A percentile compares a stretch with the other conserved stretches of the same genome.
These are phyloP conservation scores for Tridacna crocea DNA, from an alignment of 2,888 invertebrate genomes.

Conservation along the genomic window DNA sequence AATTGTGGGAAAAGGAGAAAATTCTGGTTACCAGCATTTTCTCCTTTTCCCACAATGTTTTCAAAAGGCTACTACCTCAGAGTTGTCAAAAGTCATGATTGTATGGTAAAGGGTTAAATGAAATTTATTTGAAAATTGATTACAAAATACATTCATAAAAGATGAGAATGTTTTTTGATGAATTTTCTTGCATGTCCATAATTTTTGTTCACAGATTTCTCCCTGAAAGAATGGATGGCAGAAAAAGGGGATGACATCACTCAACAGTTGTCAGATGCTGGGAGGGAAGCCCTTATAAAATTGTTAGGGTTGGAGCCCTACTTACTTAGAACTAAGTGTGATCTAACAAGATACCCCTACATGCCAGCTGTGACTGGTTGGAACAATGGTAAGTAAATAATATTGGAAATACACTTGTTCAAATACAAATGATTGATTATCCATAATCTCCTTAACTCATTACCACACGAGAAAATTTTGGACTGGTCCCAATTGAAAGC, in stretches of 20 bases:
- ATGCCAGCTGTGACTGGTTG: slow-evolving; percentile 61
- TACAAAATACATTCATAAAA: too few relatives aligned
- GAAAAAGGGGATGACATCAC: slow-evolving; percentile 48
- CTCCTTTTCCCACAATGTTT: too few relatives aligned
- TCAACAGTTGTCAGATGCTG: slow-evolving; percentile 46
- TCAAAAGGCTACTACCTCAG: too few relatives aligned
- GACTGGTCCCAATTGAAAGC: too few relatives aligned
- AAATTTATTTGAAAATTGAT: too few relatives aligned
- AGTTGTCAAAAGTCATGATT: too few relatives aligned
- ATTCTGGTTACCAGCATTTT: too few relatives aligned
- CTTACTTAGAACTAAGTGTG: slow-evolving; percentile 55
- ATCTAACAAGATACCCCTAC: slow-evolving; percentile 48
- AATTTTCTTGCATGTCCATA: background rate
- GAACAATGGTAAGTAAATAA: slow-evolving; percentile 60
- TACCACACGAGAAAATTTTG: too few relatives aligned
- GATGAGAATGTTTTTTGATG: background rate
- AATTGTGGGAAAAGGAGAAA: too few relatives aligned
- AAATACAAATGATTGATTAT: background rate
- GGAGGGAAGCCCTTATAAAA: slow-evolving; percentile 55
- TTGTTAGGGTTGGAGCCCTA: slow-evolving; percentile 50
- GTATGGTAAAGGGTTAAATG: too few relatives aligned
- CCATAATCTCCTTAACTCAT: too few relatives aligned
- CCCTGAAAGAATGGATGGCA: slow-evolving; percentile 54
- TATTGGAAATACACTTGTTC: background rate
- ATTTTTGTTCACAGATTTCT: slow-evolving; percentile 56